Conservation (phyloP, 2,888 invertebrate species). For the Oscheius sp. region DNA sequence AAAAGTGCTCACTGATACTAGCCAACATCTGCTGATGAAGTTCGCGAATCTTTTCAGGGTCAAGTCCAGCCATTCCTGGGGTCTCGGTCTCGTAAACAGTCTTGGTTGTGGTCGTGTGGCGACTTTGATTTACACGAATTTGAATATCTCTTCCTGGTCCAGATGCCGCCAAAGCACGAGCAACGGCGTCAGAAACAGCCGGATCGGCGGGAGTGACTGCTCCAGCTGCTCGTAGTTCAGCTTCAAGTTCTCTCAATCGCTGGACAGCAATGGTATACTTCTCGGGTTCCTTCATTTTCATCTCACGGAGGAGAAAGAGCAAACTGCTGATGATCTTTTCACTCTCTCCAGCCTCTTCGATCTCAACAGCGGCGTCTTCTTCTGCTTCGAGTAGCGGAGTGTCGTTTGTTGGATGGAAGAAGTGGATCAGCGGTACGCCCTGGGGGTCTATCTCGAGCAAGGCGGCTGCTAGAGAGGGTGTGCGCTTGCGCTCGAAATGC, state of each 20-base stretch:
- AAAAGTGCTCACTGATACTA: conserved; percentile 62
- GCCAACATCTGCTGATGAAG: conserved; percentile 68
- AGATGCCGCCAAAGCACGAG: conserved; percentile 62
- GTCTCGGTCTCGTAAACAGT: conserved; percentile 73
- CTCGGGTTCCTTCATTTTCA: conserved; percentile 55
- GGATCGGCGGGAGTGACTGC: conserved; percentile 68
- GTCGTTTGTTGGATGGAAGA: conserved; percentile 47
- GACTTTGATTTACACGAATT: conserved; percentile 69
- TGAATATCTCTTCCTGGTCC: conserved; percentile 68
- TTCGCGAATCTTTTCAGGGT: conserved; percentile 62
- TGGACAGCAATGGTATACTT: conserved; percentile 63
- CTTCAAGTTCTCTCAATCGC: conserved; percentile 66
- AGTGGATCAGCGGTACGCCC: conserved; percentile 58
- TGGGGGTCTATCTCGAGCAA: conserved; percentile 54
- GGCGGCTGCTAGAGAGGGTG: conserved; percentile 59
- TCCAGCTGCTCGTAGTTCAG: conserved; percentile 64
- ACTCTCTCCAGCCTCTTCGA: conserved; percentile 47
- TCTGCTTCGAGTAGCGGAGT: conserved; percentile 47
- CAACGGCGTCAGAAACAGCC: conserved; percentile 67
- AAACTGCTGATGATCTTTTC: conserved; percentile 52
- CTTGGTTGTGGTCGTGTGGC: conserved; percentile 71
- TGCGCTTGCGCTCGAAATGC: conserved; percentile 60
- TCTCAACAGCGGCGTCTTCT: conserved; percentile 32
- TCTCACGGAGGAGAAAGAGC: conserved; percentile 51
- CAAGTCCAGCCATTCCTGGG: conserved; percentile 69